Percentiles rank a stretch among this genome's conserved stretches.
Evolutionary conservation across 2,888 invertebrate genomes (phyloP).

Genomic region (Urechis unicinctus): DNA sequence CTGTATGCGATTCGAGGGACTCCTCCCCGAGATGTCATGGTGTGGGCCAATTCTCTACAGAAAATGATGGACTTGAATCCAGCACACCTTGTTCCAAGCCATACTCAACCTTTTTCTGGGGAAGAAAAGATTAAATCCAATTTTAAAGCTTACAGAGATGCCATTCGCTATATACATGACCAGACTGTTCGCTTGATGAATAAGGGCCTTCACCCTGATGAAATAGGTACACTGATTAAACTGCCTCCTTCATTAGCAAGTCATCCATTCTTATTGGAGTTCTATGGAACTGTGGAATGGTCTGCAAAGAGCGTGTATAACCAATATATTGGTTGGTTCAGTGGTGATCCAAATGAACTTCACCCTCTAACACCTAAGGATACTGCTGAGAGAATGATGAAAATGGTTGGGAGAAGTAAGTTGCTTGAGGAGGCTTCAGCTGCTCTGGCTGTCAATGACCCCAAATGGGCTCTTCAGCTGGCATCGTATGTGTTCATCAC

Average conservation of each 20-base stretch:
- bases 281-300: slow-evolving; percentile 38
- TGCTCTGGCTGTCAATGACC: slow-evolving; percentile 27
- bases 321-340: slow-evolving; percentile 20
- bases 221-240: slow-evolving; percentile 28
- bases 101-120: slow-evolving; percentile 31
- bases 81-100: slow-evolving; percentile 33
- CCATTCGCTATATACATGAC: slow-evolving; percentile 39
- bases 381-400: slow-evolving; percentile 24
- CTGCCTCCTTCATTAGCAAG: slow-evolving; percentile 25
- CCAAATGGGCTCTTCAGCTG: slow-evolving; percentile 35
- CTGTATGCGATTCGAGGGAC: slow-evolving; percentile 43
- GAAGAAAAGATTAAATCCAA: slow-evolving; percentile 6
- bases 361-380: slow-evolving; percentile 14
- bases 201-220: slow-evolving; percentile 31
- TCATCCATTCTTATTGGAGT: slow-evolving; percentile 30
- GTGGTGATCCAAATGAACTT: slow-evolving; percentile 12
- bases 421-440: slow-evolving; percentile 13
- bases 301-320: slow-evolving; percentile 30
- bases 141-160: slow-evolving; percentile 25
- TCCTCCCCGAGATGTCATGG: slow-evolving; percentile 24
- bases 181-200: slow-evolving; percentile 37
- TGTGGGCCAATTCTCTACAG: slow-evolving; percentile 34
- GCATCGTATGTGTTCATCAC: slow-evolving; percentile 21
- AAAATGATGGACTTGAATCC: slow-evolving; percentile 29
- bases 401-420: slow-evolving; percentile 22